Conservation (phyloP, 2,888 invertebrate genomes). For the Nudaria mundana region DNA sequence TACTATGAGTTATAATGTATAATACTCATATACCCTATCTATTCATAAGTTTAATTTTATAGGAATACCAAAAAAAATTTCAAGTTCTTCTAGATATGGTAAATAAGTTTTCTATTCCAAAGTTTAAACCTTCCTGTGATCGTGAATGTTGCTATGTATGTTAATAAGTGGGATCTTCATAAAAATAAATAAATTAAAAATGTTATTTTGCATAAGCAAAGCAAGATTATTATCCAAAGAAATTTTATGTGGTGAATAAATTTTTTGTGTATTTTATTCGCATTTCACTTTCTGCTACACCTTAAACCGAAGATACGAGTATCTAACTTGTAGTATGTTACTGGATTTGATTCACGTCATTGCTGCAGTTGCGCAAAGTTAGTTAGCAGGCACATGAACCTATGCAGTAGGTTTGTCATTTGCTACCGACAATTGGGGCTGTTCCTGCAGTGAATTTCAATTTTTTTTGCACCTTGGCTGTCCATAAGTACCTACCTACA, state of each 20-base stretch:
- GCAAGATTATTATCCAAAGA: slow-evolving; percentile 40
- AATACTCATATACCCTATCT: slow-evolving; percentile 63
- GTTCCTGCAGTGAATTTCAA: too few relatives aligned
- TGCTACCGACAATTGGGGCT: too few relatives aligned
- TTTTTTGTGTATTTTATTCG: slow-evolving; percentile 71
- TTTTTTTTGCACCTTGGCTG: too few relatives aligned
- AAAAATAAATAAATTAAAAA: slow-evolving; percentile 62
- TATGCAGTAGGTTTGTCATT: too few relatives aligned
- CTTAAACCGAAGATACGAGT: too few relatives aligned
- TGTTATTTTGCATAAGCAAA: slow-evolving; percentile 74
- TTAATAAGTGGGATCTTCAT: slow-evolving; percentile 69
- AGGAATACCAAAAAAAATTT: slow-evolving; percentile 66
- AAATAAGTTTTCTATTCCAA: slow-evolving; percentile 76
- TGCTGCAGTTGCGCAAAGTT: too few relatives aligned
- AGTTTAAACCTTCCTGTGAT: slow-evolving; percentile 78
- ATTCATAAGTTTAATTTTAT: slow-evolving; percentile 62
- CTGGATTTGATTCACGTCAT: too few relatives aligned
- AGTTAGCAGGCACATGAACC: too few relatives aligned
- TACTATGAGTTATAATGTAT: slow-evolving; percentile 41
- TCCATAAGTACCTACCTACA: too few relatives aligned
- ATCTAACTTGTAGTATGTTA: too few relatives aligned
- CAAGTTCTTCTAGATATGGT: slow-evolving; percentile 54
- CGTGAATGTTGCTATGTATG: slow-evolving; percentile 71
- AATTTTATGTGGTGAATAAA: slow-evolving; percentile 80
- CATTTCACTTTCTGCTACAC: slow-evolving; percentile 24